These are phyloP conservation scores for Tetanocera ferruginea DNA, from an alignment of 2,888 invertebrate species.

Conservation along the genomic window DNA sequence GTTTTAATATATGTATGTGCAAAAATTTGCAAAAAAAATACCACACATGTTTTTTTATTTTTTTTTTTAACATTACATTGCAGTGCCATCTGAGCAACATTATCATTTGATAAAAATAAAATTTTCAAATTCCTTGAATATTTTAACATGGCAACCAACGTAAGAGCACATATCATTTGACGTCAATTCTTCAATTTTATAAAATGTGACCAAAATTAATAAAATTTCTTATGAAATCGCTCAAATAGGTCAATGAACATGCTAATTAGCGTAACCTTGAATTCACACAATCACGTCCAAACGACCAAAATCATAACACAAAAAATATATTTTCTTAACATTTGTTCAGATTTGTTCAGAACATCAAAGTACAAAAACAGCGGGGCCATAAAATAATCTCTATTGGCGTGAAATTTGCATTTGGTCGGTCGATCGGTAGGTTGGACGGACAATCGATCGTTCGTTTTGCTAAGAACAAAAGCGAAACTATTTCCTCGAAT, in stretches of 20 bases:
- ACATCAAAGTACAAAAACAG: no score
- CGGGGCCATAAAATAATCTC: no score
- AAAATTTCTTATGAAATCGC: neutral
- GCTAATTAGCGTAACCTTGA: slow-evolving; percentile 36
- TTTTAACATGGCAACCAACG: no score
- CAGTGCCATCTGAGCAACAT: no score
- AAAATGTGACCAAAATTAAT: no score
- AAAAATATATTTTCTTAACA: neutral
- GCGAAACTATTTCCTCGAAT: slow-evolving; percentile 28
- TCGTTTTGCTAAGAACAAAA: neutral
- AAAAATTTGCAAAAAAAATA: no score
- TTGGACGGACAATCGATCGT: neutral
- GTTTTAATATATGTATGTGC: no score
- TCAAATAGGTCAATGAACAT: slow-evolving; percentile 38
- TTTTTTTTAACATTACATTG: no score
- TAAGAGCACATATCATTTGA: no score
- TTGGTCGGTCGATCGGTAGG: no score
- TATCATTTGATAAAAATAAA: neutral
- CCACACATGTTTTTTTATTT: no score
- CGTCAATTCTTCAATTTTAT: neutral
- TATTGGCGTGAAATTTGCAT: no score
- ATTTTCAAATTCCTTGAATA: neutral
- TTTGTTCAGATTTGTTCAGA: neutral
- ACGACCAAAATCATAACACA: neutral
- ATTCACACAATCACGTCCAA: slow-evolving; percentile 15